Evolutionary conservation across 2,888 invertebrate species (phyloP), one percentile per base, ranked within the genome.

Genomic region (Tetragnatha montana): DNA sequence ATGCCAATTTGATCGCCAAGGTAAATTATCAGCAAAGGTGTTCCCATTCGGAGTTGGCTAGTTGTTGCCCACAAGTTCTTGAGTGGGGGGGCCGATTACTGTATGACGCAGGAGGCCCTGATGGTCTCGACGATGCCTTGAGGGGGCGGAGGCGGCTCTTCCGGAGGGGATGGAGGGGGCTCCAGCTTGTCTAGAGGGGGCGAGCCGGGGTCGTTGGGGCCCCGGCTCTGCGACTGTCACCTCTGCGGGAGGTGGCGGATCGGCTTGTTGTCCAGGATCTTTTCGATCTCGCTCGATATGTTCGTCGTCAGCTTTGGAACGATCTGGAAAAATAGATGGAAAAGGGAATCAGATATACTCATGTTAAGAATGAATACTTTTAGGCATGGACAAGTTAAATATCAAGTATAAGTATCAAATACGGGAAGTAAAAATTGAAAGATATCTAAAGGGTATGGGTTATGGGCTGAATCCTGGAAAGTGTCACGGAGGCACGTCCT

Each of bases 201-300:
- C 76, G 90, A 90, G 90, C 90, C 90, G 90, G 84, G 90, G 70
- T 82, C 84, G 60, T 87, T 86, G 0, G 91, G 83, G 17, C 88
- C 91, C 74, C 91, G 89, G 51, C 88, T 85, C 89, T 86, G 83
- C 87, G 22, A 87, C 80, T 89, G 91, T 91, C 91, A 91, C 91
- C 91, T 91, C 50, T 87, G 89, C 87, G 87, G 35, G 19, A 87
- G 89, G n/a, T 89, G 91, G 1, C 91, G 69, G 19, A 86, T 95
- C 91, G 98, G 98, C 94, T 97, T 98, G 95, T 98, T 99, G 92
- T 97, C 97, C 92, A 99, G 95, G 92, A 98, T 96, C 91, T 96
- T 95, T 93, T 99, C 98, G 92, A 98, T 95, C 93, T 98, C 98
- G 92, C 95, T 95, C 96, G 98, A 97, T 92, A 97, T 96, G 92